Conservation (phyloP, 1,140 invertebrate species). For the Eubasilissa regina region DNA sequence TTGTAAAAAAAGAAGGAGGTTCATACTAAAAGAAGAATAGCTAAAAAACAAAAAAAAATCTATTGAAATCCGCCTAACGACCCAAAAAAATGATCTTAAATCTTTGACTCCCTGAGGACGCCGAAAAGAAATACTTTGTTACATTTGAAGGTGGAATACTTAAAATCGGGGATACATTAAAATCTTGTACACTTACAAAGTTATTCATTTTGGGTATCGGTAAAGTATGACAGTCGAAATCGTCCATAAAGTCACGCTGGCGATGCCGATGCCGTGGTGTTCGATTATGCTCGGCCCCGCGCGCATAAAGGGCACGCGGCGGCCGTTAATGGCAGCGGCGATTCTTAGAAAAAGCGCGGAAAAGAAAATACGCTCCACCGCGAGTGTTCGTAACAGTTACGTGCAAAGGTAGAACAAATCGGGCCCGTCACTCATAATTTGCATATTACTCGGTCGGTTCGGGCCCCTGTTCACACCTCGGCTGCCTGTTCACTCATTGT, state of each 20-base stretch:
- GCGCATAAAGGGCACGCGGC: conserved; percentile 17
- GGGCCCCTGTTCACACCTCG: conserved; percentile 33
- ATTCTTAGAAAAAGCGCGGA: conserved; percentile 38
- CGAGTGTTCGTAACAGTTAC: not conserved
- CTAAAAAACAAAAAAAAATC: too few relatives aligned
- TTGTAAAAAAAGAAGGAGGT: too few relatives aligned
- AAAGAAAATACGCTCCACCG: conserved; percentile 15
- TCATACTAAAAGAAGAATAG: too few relatives aligned
- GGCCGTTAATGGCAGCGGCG: conserved; percentile 28
- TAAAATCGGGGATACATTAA: not conserved
- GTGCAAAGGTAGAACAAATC: conserved; percentile 48
- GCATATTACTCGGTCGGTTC: conserved; percentile 49
- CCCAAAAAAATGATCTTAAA: too few relatives aligned
- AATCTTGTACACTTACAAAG: not conserved
- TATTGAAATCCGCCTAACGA: too few relatives aligned
- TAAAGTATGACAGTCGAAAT: not conserved
- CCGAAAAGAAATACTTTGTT: too few relatives aligned
- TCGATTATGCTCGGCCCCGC: conserved; percentile 19
- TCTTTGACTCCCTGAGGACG: too few relatives aligned
- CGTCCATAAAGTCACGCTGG: conserved; percentile 1
- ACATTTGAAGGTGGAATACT: too few relatives aligned
- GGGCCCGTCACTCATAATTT: conserved; percentile 48
- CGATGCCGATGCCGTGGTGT: not conserved
- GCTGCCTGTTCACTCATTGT: not conserved
- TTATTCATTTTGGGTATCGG: not conserved